Conservation (phyloP, 2,888 invertebrate species). For the Lycaena phlaeas region DNA sequence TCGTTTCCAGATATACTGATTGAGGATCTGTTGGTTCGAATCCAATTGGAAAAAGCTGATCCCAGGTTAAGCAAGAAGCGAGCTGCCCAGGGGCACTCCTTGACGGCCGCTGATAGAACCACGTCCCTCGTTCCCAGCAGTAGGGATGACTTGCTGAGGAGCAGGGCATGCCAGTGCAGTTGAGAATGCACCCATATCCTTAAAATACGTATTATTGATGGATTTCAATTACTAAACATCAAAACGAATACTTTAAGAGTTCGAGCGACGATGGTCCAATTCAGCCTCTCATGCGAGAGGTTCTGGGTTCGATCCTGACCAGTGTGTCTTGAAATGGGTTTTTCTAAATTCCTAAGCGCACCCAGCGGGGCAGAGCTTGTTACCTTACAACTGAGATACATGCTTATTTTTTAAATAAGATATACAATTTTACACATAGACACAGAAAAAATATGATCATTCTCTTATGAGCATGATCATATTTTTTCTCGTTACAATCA, state of each 20-base stretch:
- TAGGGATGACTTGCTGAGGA: slow-evolving; percentile 44
- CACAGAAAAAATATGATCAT: too few relatives aligned
- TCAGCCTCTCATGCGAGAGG: too few relatives aligned
- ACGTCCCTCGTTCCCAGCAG: slow-evolving; percentile 44
- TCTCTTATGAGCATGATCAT: too few relatives aligned
- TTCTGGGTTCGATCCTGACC: too few relatives aligned
- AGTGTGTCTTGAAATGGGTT: too few relatives aligned
- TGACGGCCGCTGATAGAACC: slow-evolving; percentile 37
- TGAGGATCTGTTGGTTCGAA: slow-evolving; percentile 31
- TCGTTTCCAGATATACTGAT: slow-evolving; percentile 24
- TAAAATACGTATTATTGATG: neutral
- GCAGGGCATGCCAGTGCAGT: slow-evolving; percentile 41
- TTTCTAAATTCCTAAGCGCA: too few relatives aligned
- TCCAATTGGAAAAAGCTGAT: slow-evolving; percentile 41
- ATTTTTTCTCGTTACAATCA: too few relatives aligned
- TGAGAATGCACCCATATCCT: slow-evolving; percentile 55
- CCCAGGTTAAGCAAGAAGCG: slow-evolving; percentile 39
- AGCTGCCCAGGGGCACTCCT: slow-evolving; percentile 49
- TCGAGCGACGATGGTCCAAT: too few relatives aligned
- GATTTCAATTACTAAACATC: neutral
- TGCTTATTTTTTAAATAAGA: too few relatives aligned
- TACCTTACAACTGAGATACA: too few relatives aligned
- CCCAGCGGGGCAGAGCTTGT: too few relatives aligned
- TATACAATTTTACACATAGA: too few relatives aligned
- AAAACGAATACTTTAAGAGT: neutral